Evolutionary conservation across 2,797 vertebrate species (phyloP).

Genomic region (Cercopithecus mitis): DNA sequence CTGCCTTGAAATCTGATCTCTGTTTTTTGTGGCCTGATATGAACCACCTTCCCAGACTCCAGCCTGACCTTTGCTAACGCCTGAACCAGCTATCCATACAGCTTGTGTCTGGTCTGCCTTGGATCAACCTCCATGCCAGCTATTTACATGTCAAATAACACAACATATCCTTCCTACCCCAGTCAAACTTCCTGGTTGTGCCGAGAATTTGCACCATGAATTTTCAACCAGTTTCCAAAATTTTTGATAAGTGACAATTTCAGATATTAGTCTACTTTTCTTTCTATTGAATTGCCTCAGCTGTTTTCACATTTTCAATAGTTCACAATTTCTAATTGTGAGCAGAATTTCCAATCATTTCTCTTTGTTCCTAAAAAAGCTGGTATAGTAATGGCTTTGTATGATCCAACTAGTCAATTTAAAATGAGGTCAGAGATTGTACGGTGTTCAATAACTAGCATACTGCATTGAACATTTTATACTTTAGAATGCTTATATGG

Average conservation of each 20-base stretch:
- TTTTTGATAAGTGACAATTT: background rate
- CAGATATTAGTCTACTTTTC: background rate
- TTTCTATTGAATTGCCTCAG: background rate
- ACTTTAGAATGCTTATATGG: background rate
- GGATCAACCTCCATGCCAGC: background rate
- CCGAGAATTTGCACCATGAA: background rate
- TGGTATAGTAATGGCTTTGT: background rate
- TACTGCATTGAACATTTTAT: conserved; percentile 15
- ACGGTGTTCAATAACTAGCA: background rate
- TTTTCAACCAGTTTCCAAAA: background rate
- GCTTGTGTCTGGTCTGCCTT: background rate
- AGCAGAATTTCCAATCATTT: conserved; percentile 15
- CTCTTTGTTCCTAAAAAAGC: background rate
- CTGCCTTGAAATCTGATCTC: background rate
- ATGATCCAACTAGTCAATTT: background rate
- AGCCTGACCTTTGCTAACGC: background rate
- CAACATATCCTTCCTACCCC: background rate
- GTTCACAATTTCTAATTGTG: background rate
- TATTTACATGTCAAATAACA: background rate
- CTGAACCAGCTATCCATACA: background rate
- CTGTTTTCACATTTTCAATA: background rate
- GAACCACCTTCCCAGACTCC: background rate
- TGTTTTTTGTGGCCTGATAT: background rate
- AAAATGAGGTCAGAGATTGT: background rate
- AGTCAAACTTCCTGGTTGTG: background rate